A percentile compares a stretch with the other conserved stretches of the same genome.
These are phyloP conservation scores for Cyrtorhinus lividipennis DNA, from an alignment of 1,140 invertebrate genomes.

Conservation along the genomic window DNA sequence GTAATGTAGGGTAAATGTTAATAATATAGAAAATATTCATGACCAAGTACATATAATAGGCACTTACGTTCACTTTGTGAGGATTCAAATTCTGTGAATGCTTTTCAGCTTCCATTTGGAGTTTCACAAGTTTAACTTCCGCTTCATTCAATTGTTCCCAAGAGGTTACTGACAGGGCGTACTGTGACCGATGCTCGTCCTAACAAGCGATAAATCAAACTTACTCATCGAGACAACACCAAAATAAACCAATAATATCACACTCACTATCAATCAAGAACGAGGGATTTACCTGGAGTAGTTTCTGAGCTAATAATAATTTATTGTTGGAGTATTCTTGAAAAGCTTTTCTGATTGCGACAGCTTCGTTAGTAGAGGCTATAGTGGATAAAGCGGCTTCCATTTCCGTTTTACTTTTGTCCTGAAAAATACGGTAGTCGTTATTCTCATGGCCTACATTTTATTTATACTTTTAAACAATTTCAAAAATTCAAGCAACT, in stretches of 20 bases:
- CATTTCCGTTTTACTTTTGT: neutral
- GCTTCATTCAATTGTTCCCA: constrained; percentile 11
- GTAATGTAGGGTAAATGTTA: too few relatives aligned
- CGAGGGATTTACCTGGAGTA: constrained; percentile 3
- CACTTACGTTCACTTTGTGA: too few relatives aligned
- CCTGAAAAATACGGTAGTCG: neutral
- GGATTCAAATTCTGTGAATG: too few relatives aligned
- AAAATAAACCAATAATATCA: too few relatives aligned
- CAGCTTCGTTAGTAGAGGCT: neutral
- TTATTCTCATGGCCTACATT: too few relatives aligned
- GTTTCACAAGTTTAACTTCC: constrained; percentile 1
- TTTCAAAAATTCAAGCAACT: too few relatives aligned
- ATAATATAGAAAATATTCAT: too few relatives aligned
- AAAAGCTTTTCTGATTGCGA: neutral
- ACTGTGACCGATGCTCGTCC: constrained; percentile 12
- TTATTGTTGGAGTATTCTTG: neutral
- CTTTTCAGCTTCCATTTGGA: constrained; percentile 8
- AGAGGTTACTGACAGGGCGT: constrained; percentile 1
- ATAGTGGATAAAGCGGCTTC: neutral
- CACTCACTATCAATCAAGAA: too few relatives aligned
- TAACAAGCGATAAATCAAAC: constrained; percentile 9
- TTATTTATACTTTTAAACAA: too few relatives aligned
- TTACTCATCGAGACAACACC: too few relatives aligned
- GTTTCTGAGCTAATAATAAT: neutral
- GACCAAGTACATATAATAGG: too few relatives aligned